Evolutionary conservation across 2,888 invertebrate genomes (phyloP).

Genomic region (Eupithecia centaureata): DNA sequence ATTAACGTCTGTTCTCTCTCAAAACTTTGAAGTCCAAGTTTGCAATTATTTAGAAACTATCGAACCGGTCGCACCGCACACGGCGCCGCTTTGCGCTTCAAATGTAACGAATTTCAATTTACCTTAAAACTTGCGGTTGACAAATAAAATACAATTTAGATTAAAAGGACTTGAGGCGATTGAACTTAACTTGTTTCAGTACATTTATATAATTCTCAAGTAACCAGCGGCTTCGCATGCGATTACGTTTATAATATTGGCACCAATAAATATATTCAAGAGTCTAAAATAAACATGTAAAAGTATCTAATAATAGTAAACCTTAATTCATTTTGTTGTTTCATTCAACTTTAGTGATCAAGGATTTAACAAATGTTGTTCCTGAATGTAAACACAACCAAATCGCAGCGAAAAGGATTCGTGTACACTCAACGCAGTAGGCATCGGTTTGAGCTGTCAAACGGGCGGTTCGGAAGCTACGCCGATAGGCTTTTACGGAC

Average conservation of each 20-base stretch:
- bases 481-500: constrained; percentile 30
- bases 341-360: too few relatives aligned
- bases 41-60: background rate
- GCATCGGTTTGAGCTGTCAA: constrained; percentile 21
- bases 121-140: background rate
- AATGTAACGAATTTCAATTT: constrained; percentile 2
- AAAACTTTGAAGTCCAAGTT: background rate
- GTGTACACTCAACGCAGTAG: background rate
- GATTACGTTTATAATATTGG: background rate
- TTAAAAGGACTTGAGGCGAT: background rate
- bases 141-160: constrained; percentile 9
- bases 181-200: background rate
- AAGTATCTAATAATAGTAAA: too few relatives aligned
- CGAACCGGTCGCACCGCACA: background rate
- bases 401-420: background rate
- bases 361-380: too few relatives aligned
- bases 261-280: too few relatives aligned
- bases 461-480: constrained; percentile 23
- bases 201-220: background rate
- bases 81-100: background rate
- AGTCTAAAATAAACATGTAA: background rate
- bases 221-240: background rate
- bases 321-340: too few relatives aligned
- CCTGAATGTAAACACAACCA: too few relatives aligned
- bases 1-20: background rate